These are phyloP conservation scores for Ditylenchus weischeri DNA, from an alignment of 2,888 invertebrate species.

Conservation along the genomic window DNA sequence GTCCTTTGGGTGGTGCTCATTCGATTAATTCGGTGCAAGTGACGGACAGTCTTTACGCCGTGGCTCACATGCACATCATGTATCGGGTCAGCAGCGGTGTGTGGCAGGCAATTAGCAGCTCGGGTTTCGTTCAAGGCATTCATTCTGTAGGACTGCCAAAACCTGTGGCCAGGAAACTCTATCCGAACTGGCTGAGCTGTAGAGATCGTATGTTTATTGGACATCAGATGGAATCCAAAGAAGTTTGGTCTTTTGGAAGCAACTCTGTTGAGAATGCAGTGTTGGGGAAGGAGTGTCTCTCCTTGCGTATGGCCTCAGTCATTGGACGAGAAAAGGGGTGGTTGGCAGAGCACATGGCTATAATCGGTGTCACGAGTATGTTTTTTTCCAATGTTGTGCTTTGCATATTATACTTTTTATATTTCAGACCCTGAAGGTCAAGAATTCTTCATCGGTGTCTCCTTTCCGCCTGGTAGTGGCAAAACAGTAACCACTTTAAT, in stretches of 20 bases:
- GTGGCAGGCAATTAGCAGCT: conserved; percentile 59
- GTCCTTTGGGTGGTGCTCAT: conserved; percentile 86
- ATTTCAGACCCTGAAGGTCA: conserved; percentile 68
- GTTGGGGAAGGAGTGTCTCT: conserved; percentile 94
- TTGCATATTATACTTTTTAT: neutral
- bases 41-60: conserved; percentile 85
- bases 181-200: conserved; percentile 81
- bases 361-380: conserved; percentile 57
- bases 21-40: conserved; percentile 91
- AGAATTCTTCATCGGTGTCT: conserved; percentile 71
- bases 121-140: conserved; percentile 78
- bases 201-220: conserved; percentile 84
- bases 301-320: conserved; percentile 86
- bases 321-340: conserved; percentile 90
- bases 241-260: conserved; percentile 83
- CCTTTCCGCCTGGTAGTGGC: conserved; percentile 97
- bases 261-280: conserved; percentile 69
- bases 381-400: neutral
- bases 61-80: conserved; percentile 94
- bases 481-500: conserved; percentile 99
- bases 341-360: conserved; percentile 97
- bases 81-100: conserved; percentile 76
- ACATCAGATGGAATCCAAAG: conserved; percentile 76
- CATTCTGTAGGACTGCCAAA: conserved; percentile 86
- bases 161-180: conserved; percentile 63